Evolutionary conservation across 2,113 vertebrate genomes (phyloP).

Genomic region (Riparia riparia): DNA sequence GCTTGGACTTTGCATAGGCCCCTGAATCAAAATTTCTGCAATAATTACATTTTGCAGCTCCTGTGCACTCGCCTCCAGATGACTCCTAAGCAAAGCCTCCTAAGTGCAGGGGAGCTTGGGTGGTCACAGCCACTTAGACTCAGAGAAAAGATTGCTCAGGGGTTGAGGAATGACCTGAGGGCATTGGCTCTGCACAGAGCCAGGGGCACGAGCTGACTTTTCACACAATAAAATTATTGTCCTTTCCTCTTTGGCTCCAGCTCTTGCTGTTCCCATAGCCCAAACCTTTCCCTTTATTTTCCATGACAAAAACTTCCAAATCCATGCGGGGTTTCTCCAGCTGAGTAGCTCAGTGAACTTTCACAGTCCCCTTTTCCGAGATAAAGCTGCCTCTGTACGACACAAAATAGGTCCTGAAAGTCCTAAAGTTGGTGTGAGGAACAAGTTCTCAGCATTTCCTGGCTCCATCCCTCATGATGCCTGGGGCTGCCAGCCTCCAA

Average conservation of each 20-base stretch:
- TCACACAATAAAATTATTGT: neutral
- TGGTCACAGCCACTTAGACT: neutral
- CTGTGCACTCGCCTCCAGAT: neutral
- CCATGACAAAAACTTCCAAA: neutral
- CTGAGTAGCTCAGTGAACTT: neutral
- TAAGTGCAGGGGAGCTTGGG: neutral
- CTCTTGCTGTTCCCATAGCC: neutral
- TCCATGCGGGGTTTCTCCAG: accelerated
- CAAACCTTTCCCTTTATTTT: neutral
- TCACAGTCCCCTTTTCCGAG: neutral
- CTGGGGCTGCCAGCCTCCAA: accelerated
- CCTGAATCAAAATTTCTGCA: constrained; percentile 28
- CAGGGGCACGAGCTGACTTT: accelerated
- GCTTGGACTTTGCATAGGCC: constrained; percentile 5
- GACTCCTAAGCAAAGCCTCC: neutral
- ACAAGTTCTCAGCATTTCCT: neutral
- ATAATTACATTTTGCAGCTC: constrained; percentile 34
- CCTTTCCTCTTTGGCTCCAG: neutral
- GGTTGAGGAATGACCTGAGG: neutral
- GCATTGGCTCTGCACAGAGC: neutral
- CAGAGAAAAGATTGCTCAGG: neutral
- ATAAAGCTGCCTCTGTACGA: neutral
- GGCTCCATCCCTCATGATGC: neutral
- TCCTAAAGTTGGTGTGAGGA: neutral
- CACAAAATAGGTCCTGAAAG: neutral